Percentiles rank a stretch among this genome's conserved stretches.
Evolutionary conservation across 2,113 vertebrate species (phyloP).

Genomic region (Passer domesticus): DNA sequence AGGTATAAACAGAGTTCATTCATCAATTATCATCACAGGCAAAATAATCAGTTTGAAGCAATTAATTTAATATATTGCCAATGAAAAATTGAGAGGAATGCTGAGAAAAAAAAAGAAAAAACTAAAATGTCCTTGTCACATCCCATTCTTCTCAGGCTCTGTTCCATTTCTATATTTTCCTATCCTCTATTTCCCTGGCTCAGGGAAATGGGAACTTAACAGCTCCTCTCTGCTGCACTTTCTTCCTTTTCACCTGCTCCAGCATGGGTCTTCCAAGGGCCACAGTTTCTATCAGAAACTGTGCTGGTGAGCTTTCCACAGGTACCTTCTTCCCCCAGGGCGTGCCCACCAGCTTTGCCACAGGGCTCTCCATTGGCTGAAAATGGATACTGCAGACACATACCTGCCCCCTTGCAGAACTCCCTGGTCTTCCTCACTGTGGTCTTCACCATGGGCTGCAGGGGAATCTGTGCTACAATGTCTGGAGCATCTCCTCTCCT

Average conservation of each 20-base stretch:
- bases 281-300: neutral
- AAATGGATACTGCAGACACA: neutral
- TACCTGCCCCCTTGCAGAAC: too few relatives aligned
- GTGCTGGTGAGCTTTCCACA: fast-evolving
- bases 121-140: fast-evolving
- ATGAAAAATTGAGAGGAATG: neutral
- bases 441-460: neutral
- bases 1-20: neutral
- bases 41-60: neutral
- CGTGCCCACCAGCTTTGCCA: neutral
- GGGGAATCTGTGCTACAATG: fast-evolving
- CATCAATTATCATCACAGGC: neutral
- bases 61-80: neutral
- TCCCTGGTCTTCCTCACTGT: fast-evolving
- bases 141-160: neutral
- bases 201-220: neutral
- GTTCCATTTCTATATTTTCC: neutral
- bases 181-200: neutral
- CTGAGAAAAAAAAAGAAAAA: neutral
- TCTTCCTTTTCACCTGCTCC: neutral
- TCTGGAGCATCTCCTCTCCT: neutral
- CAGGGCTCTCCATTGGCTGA: fast-evolving
- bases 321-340: neutral
- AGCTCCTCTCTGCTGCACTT: neutral
- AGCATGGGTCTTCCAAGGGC: fast-evolving